These are phyloP conservation scores for Ectobius pallidus DNA, from an alignment of 2,888 invertebrate genomes.

Conservation along the genomic window DNA sequence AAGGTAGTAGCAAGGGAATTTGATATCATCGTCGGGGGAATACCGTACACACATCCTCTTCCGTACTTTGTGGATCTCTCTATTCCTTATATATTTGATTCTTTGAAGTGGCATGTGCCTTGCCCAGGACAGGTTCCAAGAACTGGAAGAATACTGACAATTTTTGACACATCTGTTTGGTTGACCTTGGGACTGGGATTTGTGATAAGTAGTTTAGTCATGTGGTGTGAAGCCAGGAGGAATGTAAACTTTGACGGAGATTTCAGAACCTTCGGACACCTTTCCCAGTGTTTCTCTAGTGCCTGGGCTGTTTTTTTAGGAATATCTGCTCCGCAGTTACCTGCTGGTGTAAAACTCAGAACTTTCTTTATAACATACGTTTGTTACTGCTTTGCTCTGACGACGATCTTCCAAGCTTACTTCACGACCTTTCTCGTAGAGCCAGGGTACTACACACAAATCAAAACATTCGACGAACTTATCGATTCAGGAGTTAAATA, in stretches of 20 bases:
- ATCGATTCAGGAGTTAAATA: background rate
- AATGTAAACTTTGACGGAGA: background rate
- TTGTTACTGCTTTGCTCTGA: background rate
- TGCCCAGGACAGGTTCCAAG: background rate
- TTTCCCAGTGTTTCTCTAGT: background rate
- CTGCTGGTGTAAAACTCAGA: background rate
- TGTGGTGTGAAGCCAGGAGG: background rate
- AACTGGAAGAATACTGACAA: background rate
- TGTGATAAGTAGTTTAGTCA: background rate
- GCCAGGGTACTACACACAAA: background rate
- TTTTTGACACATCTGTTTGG: background rate
- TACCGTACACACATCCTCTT: background rate
- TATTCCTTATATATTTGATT: background rate
- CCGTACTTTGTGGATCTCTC: background rate
- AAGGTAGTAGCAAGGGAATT: background rate
- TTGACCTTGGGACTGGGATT: background rate
- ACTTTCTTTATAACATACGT: background rate
- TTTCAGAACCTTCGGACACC: background rate
- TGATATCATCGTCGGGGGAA: background rate
- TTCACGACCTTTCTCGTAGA: background rate
- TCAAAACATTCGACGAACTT: background rate
- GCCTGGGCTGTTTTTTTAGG: background rate
- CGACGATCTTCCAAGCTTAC: background rate
- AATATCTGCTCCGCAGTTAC: too few relatives aligned
- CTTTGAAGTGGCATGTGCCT: background rate